Evolutionary conservation across 2,113 vertebrate genomes (phyloP).

Genomic region (Colius striatus): DNA sequence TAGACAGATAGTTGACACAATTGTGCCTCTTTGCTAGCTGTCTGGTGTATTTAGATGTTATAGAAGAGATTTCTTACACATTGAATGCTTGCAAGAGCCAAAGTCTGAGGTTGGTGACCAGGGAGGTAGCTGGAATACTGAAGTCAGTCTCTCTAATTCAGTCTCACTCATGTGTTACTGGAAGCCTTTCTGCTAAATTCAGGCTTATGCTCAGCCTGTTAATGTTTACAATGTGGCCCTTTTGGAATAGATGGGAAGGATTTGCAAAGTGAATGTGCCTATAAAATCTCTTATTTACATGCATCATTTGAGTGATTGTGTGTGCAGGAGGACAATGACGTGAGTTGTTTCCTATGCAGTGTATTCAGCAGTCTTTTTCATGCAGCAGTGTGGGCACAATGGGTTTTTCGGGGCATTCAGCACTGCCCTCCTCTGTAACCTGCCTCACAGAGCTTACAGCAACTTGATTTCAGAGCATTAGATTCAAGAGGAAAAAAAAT

Average conservation of each 20-base stretch:
- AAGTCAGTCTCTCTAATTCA: slow-evolving; percentile 9
- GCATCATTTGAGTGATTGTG: slow-evolving; percentile 72
- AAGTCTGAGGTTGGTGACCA: not conserved
- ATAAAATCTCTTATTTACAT: slow-evolving; percentile 71
- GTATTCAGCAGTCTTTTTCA: slow-evolving; percentile 68
- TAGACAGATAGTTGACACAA: not conserved
- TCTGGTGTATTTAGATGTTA: not conserved
- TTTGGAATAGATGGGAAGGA: slow-evolving; percentile 68
- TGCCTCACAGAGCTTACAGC: slow-evolving; percentile 19
- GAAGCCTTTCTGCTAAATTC: slow-evolving; percentile 59
- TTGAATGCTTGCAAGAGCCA: not conserved
- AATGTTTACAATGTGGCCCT: slow-evolving; percentile 56
- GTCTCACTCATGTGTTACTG: slow-evolving; percentile 51
- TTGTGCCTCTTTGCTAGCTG: not conserved
- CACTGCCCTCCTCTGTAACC: slow-evolving; percentile 46
- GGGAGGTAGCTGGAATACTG: not conserved
- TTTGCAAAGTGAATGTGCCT: slow-evolving; percentile 68
- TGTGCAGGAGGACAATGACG: slow-evolving; percentile 57
- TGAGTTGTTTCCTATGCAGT: slow-evolving; percentile 59
- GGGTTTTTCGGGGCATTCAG: slow-evolving; percentile 56
- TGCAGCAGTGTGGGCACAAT: slow-evolving; percentile 53
- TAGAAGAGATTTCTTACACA: not conserved
- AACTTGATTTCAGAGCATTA: not conserved
- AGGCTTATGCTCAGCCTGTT: slow-evolving; percentile 47
- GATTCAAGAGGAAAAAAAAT: not conserved